These are phyloP conservation scores for Ancistrus triradiatus DNA, from an alignment of 2,113 vertebrate genomes.

Conservation along the genomic window DNA sequence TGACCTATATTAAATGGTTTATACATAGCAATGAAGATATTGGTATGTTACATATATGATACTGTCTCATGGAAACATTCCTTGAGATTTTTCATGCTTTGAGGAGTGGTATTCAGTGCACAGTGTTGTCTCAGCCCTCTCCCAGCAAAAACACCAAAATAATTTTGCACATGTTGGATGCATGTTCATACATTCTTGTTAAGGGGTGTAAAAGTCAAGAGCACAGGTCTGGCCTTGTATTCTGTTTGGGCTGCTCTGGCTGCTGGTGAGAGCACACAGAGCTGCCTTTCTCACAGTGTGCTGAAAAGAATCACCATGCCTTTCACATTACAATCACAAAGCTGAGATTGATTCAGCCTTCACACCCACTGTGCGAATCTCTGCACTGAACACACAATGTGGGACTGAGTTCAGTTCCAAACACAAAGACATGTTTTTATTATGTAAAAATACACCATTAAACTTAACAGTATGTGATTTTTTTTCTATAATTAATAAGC, in stretches of 20 bases:
- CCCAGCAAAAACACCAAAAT: too few relatives aligned
- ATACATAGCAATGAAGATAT: too few relatives aligned
- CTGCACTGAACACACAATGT: constrained; percentile 18
- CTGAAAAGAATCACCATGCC: constrained; percentile 25
- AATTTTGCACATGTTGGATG: too few relatives aligned
- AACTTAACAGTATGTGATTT: too few relatives aligned
- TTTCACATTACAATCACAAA: constrained; percentile 35
- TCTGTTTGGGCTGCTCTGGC: not conserved
- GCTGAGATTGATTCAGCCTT: constrained; percentile 28
- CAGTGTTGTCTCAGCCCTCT: too few relatives aligned
- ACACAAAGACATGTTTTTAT: constrained; percentile 1
- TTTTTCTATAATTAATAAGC: not conserved
- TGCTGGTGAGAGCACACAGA: constrained; percentile 31
- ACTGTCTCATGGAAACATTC: too few relatives aligned
- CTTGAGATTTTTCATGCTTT: too few relatives aligned
- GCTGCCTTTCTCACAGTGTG: constrained; percentile 35
- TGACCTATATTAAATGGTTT: too few relatives aligned
- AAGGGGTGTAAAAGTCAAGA: constrained; percentile 7
- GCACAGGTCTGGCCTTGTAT: constrained; percentile 16
- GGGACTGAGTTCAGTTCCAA: constrained; percentile 11
- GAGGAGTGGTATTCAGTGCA: too few relatives aligned
- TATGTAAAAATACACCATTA: too few relatives aligned
- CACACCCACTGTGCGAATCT: constrained; percentile 29
- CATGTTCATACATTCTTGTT: too few relatives aligned
- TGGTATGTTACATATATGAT: too few relatives aligned